Evolutionary conservation across 2,113 vertebrate genomes (phyloP).

Genomic region (Prolemur simus): DNA sequence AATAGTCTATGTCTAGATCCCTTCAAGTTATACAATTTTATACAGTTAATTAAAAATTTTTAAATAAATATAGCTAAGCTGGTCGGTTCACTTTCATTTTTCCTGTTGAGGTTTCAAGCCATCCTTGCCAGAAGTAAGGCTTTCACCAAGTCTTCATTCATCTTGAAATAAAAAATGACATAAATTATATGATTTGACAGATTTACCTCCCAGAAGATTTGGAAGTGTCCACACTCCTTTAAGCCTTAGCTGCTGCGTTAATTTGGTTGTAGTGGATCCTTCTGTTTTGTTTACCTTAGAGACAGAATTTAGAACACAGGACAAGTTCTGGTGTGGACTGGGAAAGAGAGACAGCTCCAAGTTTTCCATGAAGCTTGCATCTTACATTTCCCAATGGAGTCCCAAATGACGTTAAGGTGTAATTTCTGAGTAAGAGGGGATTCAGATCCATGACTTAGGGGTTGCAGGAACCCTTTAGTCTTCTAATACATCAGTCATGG

Average conservation of each 20-base stretch:
- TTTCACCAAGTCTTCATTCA: neutral
- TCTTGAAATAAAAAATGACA: neutral
- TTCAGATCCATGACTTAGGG: neutral
- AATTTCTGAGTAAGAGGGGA: neutral
- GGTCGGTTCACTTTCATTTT: neutral
- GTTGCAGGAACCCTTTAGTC: neutral
- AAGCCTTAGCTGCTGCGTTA: neutral
- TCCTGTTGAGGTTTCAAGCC: neutral
- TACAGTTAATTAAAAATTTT: neutral
- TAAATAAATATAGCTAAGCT: neutral
- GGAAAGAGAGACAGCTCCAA: neutral
- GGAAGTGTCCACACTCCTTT: neutral
- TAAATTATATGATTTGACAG: neutral
- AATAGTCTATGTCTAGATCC: neutral
- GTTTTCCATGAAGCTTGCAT: neutral
- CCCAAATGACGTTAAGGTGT: neutral
- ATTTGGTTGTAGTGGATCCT: neutral
- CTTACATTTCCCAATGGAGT: neutral
- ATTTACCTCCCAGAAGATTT: constrained; percentile 21
- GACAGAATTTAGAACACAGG: constrained; percentile 70
- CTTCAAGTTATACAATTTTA: neutral
- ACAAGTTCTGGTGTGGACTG: neutral
- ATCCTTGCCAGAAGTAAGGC: neutral
- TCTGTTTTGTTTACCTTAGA: constrained; percentile 61
- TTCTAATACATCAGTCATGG: neutral